A percentile compares a stretch with the other conserved stretches of the same genome.
Evolutionary conservation across 2,888 invertebrate genomes (phyloP).

Genomic region (Lathronympha strigana): DNA sequence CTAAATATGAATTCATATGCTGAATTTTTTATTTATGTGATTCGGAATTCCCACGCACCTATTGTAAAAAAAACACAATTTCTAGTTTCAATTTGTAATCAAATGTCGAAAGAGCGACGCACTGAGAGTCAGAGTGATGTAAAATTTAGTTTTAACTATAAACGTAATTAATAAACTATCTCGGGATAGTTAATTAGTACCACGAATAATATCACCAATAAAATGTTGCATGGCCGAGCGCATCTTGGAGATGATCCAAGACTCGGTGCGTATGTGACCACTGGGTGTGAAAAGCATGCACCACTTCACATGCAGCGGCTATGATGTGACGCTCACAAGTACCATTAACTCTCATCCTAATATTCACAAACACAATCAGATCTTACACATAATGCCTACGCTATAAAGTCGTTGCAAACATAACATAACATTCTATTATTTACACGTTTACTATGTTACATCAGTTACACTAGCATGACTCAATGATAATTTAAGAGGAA

Average conservation of each 20-base stretch:
- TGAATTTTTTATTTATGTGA: too few relatives aligned
- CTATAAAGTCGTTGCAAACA: slow-evolving; percentile 9
- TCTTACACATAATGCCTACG: background rate
- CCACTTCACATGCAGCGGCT: slow-evolving; percentile 16
- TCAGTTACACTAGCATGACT: background rate
- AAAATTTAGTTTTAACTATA: background rate
- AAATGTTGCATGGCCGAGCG: slow-evolving; percentile 37
- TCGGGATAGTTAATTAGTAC: slow-evolving; percentile 1
- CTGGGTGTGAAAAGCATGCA: slow-evolving; percentile 33
- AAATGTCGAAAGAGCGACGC: too few relatives aligned
- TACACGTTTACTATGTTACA: slow-evolving; percentile 2
- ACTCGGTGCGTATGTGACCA: slow-evolving; percentile 22
- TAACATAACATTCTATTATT: background rate
- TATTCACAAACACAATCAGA: slow-evolving; percentile 19
- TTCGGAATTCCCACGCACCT: too few relatives aligned
- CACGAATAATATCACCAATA: slow-evolving; percentile 20
- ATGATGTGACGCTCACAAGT: slow-evolving; percentile 32
- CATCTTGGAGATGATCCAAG: slow-evolving; percentile 39
- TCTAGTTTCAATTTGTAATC: too few relatives aligned
- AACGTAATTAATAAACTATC: background rate
- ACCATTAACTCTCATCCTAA: slow-evolving; percentile 20
- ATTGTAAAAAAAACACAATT: too few relatives aligned
- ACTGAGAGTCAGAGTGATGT: background rate
- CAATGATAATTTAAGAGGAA: slow-evolving; percentile 28
- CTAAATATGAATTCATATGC: too few relatives aligned